Base-by-base conservation (phyloP, 2,888 invertebrate species). In the Plagiodera versicolora region DNA sequence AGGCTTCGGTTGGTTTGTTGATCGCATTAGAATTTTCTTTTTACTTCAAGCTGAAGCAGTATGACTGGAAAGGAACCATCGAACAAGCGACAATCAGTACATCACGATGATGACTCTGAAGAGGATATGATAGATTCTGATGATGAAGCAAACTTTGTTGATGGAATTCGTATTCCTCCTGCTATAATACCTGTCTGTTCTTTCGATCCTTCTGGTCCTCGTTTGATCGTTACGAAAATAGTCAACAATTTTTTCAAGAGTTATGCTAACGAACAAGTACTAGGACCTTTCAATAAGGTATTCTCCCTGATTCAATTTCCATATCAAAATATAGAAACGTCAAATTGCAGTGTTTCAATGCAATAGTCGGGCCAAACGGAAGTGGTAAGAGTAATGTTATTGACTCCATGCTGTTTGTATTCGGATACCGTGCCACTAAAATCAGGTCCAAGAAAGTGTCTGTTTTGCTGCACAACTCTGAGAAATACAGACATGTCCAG, bases 331-430 rank as follows among this genome's bases (percentile, higher is more conserved):
- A 20, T 18, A 28, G 28, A n/a, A 19, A 51, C n/a, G 52, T 67
- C 67, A 67, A 60, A 80, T 83, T 82, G 35, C 81, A 96, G 91
- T 93, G 94, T 77, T 98, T 98, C 75, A 95, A 98, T 5, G 88
- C 97, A 0, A 96, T 99, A 57, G 91, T 99, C 68, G 99, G 99
- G 0, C 98, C 99, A 0, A 99, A 99, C 81, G 99, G 99, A 19
- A 98, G 96, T 79, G 99, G 99, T 0, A 99, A 99, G 79, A 97
- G 97, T 72, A 99, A 99, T 79, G 96, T 98, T 0, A 99, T 99
- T 71, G 99, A 99, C 81, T 95, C 99, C 0, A 94, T 99, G 92
- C 83, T 99, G 66, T 99, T 99, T 83, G 99, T 99, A 0, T 99
- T 99, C 83, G 99, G 99, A 0, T 98, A 95, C 78, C 85, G 98